Conservation (phyloP, 2,888 invertebrate genomes). For the Globia sparganii region DNA sequence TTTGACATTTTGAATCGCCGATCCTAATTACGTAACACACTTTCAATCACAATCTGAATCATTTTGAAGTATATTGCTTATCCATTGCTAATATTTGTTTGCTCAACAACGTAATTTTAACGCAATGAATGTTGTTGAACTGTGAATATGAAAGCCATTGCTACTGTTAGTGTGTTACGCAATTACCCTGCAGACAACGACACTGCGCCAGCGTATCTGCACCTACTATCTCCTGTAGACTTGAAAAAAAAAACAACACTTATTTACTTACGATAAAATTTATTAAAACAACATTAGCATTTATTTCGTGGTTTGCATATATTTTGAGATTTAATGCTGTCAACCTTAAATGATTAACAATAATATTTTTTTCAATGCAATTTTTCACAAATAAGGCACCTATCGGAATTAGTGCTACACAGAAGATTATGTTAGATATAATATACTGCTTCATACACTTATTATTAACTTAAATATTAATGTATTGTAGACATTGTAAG, state of each 20-base stretch:
- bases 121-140: neutral
- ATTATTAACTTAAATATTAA: conserved; percentile 56
- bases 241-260: conserved; percentile 17
- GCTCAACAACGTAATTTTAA: neutral
- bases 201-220: neutral
- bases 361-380: conserved; percentile 11
- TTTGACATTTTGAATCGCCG: conserved; percentile 9
- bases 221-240: too few relatives aligned
- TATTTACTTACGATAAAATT: conserved; percentile 52
- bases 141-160: neutral
- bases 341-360: conserved; percentile 33
- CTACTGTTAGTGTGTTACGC: neutral
- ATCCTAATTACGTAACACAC: neutral
- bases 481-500: conserved; percentile 41
- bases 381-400: conserved; percentile 42
- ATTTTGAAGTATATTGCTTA: neutral
- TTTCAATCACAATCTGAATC: neutral
- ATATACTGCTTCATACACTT: conserved; percentile 32
- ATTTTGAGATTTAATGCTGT: conserved; percentile 40
- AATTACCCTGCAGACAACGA: neutral
- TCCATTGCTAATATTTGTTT: neutral
- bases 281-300: conserved; percentile 56
- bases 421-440: conserved; percentile 28
- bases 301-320: conserved; percentile 33
- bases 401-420: conserved; percentile 28